Percentiles rank a stretch among this genome's conserved stretches.
Conservation (phyloP, 37 sponge, comb jelly and placozoan genomes). For the Lycopodina hypogea region DNA sequence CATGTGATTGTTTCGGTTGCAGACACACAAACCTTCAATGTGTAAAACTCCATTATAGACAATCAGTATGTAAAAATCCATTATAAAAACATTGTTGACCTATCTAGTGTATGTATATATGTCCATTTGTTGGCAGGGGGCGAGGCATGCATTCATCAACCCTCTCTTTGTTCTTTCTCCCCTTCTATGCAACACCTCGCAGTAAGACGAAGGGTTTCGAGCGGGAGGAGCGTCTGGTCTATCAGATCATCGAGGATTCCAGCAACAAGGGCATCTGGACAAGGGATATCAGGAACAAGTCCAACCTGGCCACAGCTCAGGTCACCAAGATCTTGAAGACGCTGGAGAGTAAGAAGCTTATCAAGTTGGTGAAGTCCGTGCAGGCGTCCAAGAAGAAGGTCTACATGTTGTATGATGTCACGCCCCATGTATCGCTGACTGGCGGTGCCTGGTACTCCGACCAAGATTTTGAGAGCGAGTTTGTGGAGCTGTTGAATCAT, state of each 20-base stretch:
- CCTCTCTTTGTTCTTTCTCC: no score
- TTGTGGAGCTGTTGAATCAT: slow-evolving; percentile 87
- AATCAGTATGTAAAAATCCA: no score
- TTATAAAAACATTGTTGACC: no score
- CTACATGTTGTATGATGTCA: slow-evolving; percentile 84
- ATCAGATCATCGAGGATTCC: slow-evolving; percentile 87
- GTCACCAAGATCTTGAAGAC: slow-evolving; percentile 69
- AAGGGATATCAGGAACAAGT: slow-evolving; percentile 75
- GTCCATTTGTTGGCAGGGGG: no score
- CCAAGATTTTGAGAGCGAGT: slow-evolving; percentile 97
- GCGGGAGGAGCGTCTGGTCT: slow-evolving; percentile 84
- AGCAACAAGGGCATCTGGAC: slow-evolving; percentile 95
- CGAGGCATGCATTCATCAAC: no score
- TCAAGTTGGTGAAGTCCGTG: slow-evolving; percentile 86
- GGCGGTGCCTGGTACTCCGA: slow-evolving; percentile 98
- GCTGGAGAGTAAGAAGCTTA: slow-evolving; percentile 89
- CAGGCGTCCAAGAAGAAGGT: slow-evolving; percentile 66
- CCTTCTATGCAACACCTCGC: not conserved
- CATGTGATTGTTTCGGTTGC: no score
- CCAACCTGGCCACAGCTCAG: slow-evolving; percentile 67
- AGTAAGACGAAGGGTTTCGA: slow-evolving; percentile 88
- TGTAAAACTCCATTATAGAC: no score
- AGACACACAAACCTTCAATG: no score
- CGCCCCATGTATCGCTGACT: slow-evolving; percentile 87
- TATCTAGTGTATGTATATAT: no score